Base-by-base conservation (phyloP, 2,888 invertebrate genomes). In the Meiosimyza decipiens region DNA sequence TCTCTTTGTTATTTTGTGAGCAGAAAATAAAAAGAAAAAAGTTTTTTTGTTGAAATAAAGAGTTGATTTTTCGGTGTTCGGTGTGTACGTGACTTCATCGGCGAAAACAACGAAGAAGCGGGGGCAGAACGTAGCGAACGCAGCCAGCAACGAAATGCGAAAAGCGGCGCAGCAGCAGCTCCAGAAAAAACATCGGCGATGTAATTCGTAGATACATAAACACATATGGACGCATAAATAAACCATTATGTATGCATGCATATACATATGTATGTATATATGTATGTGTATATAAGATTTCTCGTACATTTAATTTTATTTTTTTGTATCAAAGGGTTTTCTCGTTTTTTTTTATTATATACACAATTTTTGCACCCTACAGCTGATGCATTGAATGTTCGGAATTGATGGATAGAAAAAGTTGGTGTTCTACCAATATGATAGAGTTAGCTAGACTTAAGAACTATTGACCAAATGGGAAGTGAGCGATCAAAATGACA, bases 21-120 rank as follows among this genome's bases (percentile, higher is more conserved):
- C n/a, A 40, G 22, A 11, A 16, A 16, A 15, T 15, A 28, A 9
- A 47, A 62, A 5, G 22, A 28, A 16, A 33, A 57, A 28, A 57
- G 11, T n/a, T 62, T 28, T 62, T 47, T 3, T 9, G 11, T 28
- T 51, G n/a, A 49, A 12, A 5, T n/a, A 59, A 57, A 68, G 59
- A 68, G 68, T 68, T 59, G 50, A 68, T 68, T 57, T 68, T 28
- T 57, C n/a, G 57, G 51, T 49, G 28, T 28, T 28, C 28, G 28
- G 28, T 28, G 57, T 68, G 57, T 68, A 68, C 59, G 59, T 59
- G 68, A 68, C 59, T 57, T 68, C 57, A 33, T 15, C 7, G 51
- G 51, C 52, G 50, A 40, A 13, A 51, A 64, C 64, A 64, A 22
- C 64, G 22, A 64, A n/a, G 18, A 2, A 12, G 16, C 16, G 49